Conservation (phyloP, 2,113 vertebrate species). For the Xyrauchen texanus region DNA sequence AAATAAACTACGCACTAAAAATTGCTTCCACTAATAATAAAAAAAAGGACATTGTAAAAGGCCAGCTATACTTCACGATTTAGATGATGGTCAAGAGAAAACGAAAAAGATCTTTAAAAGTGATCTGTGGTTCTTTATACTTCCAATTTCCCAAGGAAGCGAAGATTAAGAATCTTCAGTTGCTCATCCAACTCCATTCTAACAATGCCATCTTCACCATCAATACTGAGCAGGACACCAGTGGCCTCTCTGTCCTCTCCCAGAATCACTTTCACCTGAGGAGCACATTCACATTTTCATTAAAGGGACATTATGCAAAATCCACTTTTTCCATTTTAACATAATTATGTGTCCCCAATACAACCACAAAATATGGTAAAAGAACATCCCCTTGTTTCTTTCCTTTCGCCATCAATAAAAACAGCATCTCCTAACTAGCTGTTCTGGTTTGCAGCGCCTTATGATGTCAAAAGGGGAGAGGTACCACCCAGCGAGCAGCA, state of each 20-base stretch:
- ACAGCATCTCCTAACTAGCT: neutral
- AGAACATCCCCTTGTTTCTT: too few species aligned
- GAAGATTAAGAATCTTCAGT: conserved; percentile 91
- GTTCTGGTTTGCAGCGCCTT: too few species aligned
- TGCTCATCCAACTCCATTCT: conserved; percentile 90
- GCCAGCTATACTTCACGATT: neutral
- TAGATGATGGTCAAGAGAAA: neutral
- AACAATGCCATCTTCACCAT: conserved; percentile 91
- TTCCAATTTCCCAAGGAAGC: conserved; percentile 89
- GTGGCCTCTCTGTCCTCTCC: conserved; percentile 92
- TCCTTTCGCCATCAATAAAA: neutral
- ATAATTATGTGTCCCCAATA: too few species aligned
- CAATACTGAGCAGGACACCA: conserved; percentile 86
- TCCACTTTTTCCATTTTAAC: too few species aligned
- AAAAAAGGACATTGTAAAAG: neutral
- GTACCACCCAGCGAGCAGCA: too few species aligned
- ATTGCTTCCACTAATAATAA: neutral
- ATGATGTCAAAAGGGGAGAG: neutral
- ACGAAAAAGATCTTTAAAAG: neutral
- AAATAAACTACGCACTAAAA: conserved; percentile 52
- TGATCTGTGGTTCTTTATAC: conserved; percentile 58
- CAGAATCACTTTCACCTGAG: conserved; percentile 90
- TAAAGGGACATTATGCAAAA: neutral
- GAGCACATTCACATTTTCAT: neutral
- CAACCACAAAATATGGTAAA: too few species aligned